phyloP scores from a whole-genome alignment of 2,113 vertebrate species.

The Euleptes europaea region DNA sequence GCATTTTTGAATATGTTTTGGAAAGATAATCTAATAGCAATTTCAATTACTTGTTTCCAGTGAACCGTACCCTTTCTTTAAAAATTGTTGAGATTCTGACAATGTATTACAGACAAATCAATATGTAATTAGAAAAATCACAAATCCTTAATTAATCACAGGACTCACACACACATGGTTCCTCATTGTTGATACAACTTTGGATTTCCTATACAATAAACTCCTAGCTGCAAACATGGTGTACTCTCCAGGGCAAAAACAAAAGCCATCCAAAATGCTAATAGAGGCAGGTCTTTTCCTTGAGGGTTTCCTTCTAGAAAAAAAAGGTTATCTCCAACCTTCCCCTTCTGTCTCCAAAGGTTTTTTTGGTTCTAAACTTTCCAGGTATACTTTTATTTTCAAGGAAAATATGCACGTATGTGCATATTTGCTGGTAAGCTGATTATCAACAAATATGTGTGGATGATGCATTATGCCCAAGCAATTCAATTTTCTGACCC shows the following conservation, averaged over 20 bases:
- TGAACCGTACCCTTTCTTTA: background rate
- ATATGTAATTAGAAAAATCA: background rate
- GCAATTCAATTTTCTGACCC: background rate
- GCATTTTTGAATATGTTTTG: background rate
- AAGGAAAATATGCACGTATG: background rate
- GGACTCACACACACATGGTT: background rate
- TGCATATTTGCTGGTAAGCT: no score
- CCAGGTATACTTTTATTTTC: background rate
- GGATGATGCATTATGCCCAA: background rate
- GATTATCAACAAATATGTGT: background rate
- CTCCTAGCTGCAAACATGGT: background rate
- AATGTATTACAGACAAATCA: slow-evolving; percentile 2
- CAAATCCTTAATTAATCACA: background rate
- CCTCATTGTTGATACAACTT: background rate
- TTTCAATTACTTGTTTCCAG: background rate
- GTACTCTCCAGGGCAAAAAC: background rate
- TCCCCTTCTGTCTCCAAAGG: background rate
- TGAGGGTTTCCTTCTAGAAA: background rate
- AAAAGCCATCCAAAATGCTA: background rate
- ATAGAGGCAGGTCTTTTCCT: no score
- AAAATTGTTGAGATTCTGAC: background rate
- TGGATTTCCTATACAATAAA: background rate
- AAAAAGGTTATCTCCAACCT: background rate
- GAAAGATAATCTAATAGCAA: background rate
- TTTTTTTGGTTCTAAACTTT: background rate